A percentile compares a stretch with the other conserved stretches of the same genome.
Conservation (phyloP, 1,140 invertebrate genomes). For the Lysiphlebus fabarum region DNA sequence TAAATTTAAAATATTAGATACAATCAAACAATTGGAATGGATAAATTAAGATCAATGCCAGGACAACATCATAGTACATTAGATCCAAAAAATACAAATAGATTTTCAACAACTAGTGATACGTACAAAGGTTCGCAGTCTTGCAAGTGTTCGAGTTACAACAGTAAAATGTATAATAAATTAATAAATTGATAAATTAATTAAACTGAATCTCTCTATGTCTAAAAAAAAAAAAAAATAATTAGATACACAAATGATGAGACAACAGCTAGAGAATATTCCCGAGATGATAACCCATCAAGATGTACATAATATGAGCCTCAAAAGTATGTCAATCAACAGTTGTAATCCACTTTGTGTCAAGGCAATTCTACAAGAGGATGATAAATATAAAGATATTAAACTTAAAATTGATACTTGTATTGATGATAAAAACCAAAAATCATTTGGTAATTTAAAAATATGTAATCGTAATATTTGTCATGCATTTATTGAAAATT, state of each 20-base stretch:
- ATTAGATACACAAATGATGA: no score
- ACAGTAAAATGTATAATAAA: conserved; percentile 28
- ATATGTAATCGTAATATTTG: no score
- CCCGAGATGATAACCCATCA: no score
- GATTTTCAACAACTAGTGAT: neutral
- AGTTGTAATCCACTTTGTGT: conserved; percentile 14
- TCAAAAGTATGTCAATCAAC: neutral
- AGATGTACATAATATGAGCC: no score
- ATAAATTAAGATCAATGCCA: neutral
- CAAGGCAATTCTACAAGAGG: conserved; percentile 17
- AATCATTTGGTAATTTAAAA: no score
- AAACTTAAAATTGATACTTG: conserved; percentile 10
- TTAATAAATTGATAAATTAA: neutral
- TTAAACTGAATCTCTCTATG: neutral
- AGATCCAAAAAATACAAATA: neutral
- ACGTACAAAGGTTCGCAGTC: conserved; percentile 24
- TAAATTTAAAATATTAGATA: conserved; percentile 21
- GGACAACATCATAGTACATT: neutral
- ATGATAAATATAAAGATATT: conserved; percentile 13
- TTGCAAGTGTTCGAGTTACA: conserved; percentile 23
- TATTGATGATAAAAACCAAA: no score
- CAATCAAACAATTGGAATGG: conserved; percentile 1
- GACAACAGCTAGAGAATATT: no score
- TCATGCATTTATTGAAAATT: no score
- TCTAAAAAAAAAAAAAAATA: no score